phyloP scores from a whole-genome alignment of 2,113 vertebrate genomes.

The Scytalopus superciliaris region DNA sequence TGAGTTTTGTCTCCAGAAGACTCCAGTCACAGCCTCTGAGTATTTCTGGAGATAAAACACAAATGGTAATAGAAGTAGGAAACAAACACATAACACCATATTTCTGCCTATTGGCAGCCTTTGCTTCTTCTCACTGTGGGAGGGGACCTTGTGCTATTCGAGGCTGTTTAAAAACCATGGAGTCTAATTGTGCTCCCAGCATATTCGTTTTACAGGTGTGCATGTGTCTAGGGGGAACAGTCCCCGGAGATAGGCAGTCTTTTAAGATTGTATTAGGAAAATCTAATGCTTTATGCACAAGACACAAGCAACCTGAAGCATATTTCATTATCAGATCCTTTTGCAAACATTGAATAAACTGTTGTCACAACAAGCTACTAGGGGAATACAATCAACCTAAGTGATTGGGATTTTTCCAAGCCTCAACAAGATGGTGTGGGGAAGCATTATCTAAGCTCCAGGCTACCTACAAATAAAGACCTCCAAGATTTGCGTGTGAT shows the following conservation, averaged over 20 bases:
- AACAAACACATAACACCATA: neutral
- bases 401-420: neutral
- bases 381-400: neutral
- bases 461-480: neutral
- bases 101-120: neutral
- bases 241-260: neutral
- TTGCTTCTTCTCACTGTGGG: neutral
- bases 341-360: neutral
- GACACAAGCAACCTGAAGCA: neutral
- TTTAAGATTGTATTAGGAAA: neutral
- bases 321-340: conserved; percentile 1
- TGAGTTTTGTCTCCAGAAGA: neutral
- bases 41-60: neutral
- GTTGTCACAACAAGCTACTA: neutral
- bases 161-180: neutral
- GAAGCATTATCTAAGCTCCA: neutral
- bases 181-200: neutral
- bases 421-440: neutral
- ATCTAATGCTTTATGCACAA: neutral
- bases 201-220: neutral
- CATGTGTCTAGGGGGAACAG: neutral
- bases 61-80: neutral
- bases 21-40: neutral
- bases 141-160: accelerated
- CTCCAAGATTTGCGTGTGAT: neutral